Evolutionary conservation across 2,888 invertebrate species (phyloP).

Genomic region (Ramazzottius varieornatus): DNA sequence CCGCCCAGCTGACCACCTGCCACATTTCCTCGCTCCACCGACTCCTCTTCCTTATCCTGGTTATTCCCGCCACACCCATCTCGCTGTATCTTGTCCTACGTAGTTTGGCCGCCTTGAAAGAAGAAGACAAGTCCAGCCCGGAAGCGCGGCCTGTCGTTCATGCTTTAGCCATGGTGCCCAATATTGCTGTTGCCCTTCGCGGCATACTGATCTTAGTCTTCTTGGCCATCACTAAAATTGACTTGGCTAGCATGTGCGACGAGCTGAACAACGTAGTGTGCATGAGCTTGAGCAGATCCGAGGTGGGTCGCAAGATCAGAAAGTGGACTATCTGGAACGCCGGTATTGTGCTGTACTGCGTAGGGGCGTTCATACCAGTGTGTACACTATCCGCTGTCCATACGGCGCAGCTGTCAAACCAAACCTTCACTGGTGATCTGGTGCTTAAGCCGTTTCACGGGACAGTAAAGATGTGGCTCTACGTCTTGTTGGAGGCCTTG

Average conservation of each 20-base stretch:
- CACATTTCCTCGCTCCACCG: background rate
- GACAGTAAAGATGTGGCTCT: background rate
- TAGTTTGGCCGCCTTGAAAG: background rate
- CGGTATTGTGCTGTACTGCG: background rate
- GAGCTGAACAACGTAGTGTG: background rate
- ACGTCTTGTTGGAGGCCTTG: background rate
- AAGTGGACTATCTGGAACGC: background rate
- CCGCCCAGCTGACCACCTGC: background rate
- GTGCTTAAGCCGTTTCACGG: background rate
- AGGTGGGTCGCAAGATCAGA: background rate
- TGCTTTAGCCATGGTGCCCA: background rate
- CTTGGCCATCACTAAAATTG: background rate
- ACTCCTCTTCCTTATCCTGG: background rate
- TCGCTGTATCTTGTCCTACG: background rate
- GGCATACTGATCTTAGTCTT: background rate
- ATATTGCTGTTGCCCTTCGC: background rate
- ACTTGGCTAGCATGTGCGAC: background rate
- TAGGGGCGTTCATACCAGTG: background rate
- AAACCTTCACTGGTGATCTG: background rate
- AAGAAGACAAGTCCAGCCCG: background rate
- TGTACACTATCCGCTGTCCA: background rate
- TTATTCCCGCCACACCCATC: background rate
- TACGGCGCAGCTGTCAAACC: background rate
- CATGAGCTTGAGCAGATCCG: background rate
- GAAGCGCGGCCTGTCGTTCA: background rate